A percentile compares a stretch with the other conserved stretches of the same genome.
Evolutionary conservation across 2,888 invertebrate genomes (phyloP).

Genomic region (Tanytarsus gracilentus): DNA sequence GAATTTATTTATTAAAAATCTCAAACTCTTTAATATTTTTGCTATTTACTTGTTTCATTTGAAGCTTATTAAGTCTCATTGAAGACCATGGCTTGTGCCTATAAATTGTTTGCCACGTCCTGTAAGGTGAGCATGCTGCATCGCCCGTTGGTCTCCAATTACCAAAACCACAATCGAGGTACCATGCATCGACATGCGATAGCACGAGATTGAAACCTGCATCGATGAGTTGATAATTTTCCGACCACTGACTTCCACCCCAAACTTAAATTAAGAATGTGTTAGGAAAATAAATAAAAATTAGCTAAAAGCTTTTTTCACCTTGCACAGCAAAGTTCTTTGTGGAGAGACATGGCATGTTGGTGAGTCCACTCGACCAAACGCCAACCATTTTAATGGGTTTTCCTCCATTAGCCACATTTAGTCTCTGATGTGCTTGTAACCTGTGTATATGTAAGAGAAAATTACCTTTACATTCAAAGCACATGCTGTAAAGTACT

Average conservation of each 20-base stretch:
- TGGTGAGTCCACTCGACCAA: slow-evolving; percentile 71
- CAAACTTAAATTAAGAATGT: slow-evolving; percentile 45
- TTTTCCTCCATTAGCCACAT: slow-evolving; percentile 41
- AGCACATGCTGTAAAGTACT: slow-evolving; percentile 39
- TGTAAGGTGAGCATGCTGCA: slow-evolving; percentile 79
- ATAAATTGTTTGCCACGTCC: slow-evolving; percentile 80
- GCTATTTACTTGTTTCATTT: slow-evolving; percentile 38
- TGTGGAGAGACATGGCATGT: slow-evolving; percentile 57
- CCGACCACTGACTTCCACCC: slow-evolving; percentile 74
- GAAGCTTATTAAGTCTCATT: slow-evolving; percentile 40
- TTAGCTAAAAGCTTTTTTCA: background rate
- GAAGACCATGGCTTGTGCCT: slow-evolving; percentile 69
- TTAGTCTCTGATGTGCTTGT: slow-evolving; percentile 35
- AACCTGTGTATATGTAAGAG: background rate
- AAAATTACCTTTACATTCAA: slow-evolving; percentile 46
- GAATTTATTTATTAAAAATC: background rate
- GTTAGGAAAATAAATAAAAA: background rate
- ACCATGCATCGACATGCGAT: slow-evolving; percentile 83
- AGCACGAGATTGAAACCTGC: slow-evolving; percentile 69
- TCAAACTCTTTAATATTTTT: background rate
- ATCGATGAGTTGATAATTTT: slow-evolving; percentile 65
- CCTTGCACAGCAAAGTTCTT: slow-evolving; percentile 55
- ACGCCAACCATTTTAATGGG: slow-evolving; percentile 47
- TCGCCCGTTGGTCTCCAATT: slow-evolving; percentile 76
- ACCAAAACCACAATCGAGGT: slow-evolving; percentile 79